phyloP scores from a whole-genome alignment of 2,888 invertebrate genomes.

The Nymphalis urticae region DNA sequence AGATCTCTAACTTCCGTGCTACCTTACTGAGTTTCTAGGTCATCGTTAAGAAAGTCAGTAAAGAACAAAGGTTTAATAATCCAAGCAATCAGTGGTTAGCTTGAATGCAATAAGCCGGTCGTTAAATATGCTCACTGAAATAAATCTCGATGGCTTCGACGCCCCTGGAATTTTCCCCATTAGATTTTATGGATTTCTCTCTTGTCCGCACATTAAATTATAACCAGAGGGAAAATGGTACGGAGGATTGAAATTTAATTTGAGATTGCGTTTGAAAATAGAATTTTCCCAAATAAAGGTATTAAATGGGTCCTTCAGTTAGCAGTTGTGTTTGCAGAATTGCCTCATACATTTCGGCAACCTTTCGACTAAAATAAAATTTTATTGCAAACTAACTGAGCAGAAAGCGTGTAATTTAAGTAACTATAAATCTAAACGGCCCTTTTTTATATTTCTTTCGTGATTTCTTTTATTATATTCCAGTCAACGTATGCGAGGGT shows the following conservation, averaged over 20 bases:
- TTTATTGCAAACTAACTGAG: conserved; percentile 36
- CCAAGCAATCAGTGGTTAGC: conserved; percentile 31
- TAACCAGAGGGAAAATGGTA: conserved; percentile 64
- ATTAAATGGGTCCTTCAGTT: conserved; percentile 42
- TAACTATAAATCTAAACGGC: neutral
- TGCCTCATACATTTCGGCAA: neutral
- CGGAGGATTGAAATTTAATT: conserved; percentile 66
- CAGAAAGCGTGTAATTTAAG: neutral
- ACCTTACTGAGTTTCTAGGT: neutral
- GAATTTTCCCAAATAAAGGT: conserved; percentile 44
- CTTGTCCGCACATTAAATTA: conserved; percentile 76
- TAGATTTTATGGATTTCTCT: conserved; percentile 76
- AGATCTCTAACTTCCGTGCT: neutral
- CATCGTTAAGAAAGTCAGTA: conserved; percentile 15
- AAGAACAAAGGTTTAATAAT: conserved; percentile 21
- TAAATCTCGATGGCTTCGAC: conserved; percentile 72
- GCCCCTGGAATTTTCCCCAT: conserved; percentile 71
- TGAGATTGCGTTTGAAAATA: conserved; percentile 49
- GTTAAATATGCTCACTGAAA: conserved; percentile 60
- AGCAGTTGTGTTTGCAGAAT: conserved; percentile 1
- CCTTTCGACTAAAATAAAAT: neutral
- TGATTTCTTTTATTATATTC: neutral
- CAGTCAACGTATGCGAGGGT: no score
- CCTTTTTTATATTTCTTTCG: no score
- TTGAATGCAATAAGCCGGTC: conserved; percentile 34